Percentiles rank a stretch among this genome's conserved stretches.
Conservation (phyloP, 2,888 invertebrate species). For the Ichneumoninae sp. region DNA sequence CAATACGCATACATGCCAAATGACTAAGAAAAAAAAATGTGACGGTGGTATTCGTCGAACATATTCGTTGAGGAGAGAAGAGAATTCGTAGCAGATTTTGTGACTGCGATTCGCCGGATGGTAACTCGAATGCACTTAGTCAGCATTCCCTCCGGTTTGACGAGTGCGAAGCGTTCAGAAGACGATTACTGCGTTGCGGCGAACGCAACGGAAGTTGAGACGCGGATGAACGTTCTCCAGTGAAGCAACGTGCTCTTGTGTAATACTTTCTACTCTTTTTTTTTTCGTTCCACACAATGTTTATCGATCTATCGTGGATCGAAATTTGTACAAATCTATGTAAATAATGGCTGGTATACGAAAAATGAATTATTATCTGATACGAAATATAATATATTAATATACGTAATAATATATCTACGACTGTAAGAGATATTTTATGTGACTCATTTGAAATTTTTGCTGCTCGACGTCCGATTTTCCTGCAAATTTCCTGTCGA, state of each 20-base stretch:
- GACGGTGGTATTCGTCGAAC: constrained; percentile 2
- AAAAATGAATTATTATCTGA: constrained; percentile 70
- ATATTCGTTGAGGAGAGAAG: constrained; percentile 5
- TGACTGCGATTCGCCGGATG: constrained; percentile 23
- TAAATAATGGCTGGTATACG: constrained; percentile 76
- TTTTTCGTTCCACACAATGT: constrained; percentile 56
- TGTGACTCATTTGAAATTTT: constrained; percentile 1
- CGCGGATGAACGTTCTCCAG: constrained; percentile 37
- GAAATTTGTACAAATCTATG: constrained; percentile 77
- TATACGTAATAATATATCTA: constrained; percentile 54
- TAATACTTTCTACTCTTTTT: constrained; percentile 65
- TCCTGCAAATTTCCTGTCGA: constrained; percentile 12
- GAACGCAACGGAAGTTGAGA: not conserved
- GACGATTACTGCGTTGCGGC: not conserved
- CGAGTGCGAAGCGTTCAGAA: constrained; percentile 12
- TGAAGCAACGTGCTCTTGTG: constrained; percentile 60
- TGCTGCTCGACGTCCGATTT: not conserved
- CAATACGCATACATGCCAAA: constrained; percentile 43
- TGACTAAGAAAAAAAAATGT: constrained; percentile 29
- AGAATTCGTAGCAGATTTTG: constrained; percentile 20
- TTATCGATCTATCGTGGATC: constrained; percentile 34
- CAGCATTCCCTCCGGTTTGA: constrained; percentile 58
- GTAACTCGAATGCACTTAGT: constrained; percentile 64
- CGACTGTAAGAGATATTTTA: constrained; percentile 20
- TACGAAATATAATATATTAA: constrained; percentile 70